Percentiles rank a stretch among this genome's conserved stretches.
Conservation (phyloP, 1,140 invertebrate genomes). For the Drosophila rufa region DNA sequence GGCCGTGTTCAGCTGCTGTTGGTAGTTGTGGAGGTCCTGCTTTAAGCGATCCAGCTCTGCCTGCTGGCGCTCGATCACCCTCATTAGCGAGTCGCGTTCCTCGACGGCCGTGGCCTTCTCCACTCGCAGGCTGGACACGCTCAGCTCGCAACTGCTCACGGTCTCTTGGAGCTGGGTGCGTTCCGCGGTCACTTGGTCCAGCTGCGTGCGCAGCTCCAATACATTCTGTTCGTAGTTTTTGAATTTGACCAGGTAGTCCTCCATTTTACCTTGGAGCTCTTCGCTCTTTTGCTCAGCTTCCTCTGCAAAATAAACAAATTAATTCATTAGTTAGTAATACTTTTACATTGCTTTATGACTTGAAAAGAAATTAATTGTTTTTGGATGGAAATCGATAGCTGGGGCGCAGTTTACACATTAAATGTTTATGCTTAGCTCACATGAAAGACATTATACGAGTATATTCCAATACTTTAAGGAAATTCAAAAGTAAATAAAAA, state of each 20-base stretch:
- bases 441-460: too few species aligned
- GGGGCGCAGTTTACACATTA: too few species aligned
- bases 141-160: slow-evolving; percentile 86
- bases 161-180: slow-evolving; percentile 88
- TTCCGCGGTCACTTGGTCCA: slow-evolving; percentile 88
- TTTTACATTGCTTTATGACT: too few species aligned
- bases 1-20: slow-evolving; percentile 89
- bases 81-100: slow-evolving; percentile 89
- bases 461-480: too few species aligned
- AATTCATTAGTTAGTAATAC: neutral
- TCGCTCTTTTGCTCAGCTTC: slow-evolving; percentile 87
- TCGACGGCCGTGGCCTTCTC: slow-evolving; percentile 89
- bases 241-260: slow-evolving; percentile 88
- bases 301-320: slow-evolving; percentile 43
- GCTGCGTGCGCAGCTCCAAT: slow-evolving; percentile 87
- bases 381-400: too few species aligned
- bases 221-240: slow-evolving; percentile 88
- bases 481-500: neutral
- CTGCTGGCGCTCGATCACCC: slow-evolving; percentile 89
- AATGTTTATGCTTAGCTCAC: too few species aligned
- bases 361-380: too few species aligned
- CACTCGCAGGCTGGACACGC: slow-evolving; percentile 86
- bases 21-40: slow-evolving; percentile 87
- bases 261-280: slow-evolving; percentile 87
- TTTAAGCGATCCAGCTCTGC: slow-evolving; percentile 89